Evolutionary conservation across 30 jellyfish, hydroid and myxozoan species (phyloP), one percentile per base, ranked within the genome.

Genomic region (Cassiopea xamachana): DNA sequence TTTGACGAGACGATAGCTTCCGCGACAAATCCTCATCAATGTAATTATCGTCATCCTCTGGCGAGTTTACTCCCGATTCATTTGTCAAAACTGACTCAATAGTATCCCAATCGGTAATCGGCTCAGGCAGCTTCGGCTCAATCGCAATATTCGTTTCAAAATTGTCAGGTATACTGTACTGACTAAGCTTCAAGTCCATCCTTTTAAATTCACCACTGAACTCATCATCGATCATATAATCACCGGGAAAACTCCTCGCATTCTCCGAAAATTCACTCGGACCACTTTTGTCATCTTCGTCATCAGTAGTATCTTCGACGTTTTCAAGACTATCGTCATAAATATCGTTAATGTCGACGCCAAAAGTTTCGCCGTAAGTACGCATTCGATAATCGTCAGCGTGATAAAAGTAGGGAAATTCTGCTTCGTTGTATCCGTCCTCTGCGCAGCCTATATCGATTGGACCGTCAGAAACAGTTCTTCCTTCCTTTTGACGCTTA

Each of bases 41-140:
- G 47, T 79, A 86, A 43, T 17, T 17, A 71, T 91, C 93, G 62
- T 68, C 88, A 39, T 79, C 94, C 77, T 84, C 97, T 45, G 92
- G 91, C 39, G 94, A 79, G 79, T 91, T 80, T 0, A 91, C 89
- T 1, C 94, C 97, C 51, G 94, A 84, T 73, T 91, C 97, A 60
- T 87, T 84, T 49, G 90, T 84, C 44, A 91, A 60, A 39, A 91
- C 97, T 78, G 97, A 84, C 60, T 91, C 97, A 43, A 91, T 91
- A 10, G 97, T 91, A 60, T 79, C 88, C 97, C 97, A 91, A 61
- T 91, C 97, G 67, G 97, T 91, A 46, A 94, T 84, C 12, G 97
- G 94, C 47, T 79, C 90, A 76, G 97, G 97, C 19, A 90, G 69
- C 74, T 87, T 4, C 44, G 86, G 75, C n/a, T 77, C 90, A 39